These are phyloP conservation scores for Apocrypta bakeri DNA, from an alignment of 1,140 invertebrate species.

Conservation along the genomic window DNA sequence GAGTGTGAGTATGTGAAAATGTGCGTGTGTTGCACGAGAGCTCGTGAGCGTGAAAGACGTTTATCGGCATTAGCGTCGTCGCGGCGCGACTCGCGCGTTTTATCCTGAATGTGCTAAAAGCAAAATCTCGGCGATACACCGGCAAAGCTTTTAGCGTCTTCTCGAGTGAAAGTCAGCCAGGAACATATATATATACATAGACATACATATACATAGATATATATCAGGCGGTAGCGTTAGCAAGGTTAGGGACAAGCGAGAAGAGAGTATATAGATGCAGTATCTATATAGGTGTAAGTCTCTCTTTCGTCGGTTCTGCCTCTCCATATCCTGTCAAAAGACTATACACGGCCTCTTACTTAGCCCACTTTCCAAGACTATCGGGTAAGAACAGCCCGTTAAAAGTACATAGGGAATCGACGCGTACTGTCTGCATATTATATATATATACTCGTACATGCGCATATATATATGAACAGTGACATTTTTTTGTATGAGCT, in stretches of 20 bases:
- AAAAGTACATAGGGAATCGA: neutral
- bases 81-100: conserved; percentile 60
- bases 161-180: conserved; percentile 69
- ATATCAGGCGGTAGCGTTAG: conserved; percentile 48
- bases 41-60: conserved; percentile 50
- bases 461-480: neutral
- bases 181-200: conserved; percentile 24
- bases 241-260: conserved; percentile 57
- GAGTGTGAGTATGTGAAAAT: neutral
- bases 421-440: too few relatives aligned
- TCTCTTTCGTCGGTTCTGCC: neutral
- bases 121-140: conserved; percentile 73
- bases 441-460: too few relatives aligned
- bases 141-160: conserved; percentile 73
- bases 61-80: conserved; percentile 66
- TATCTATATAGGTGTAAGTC: neutral
- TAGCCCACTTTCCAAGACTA: conserved; percentile 38
- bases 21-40: neutral
- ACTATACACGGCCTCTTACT: conserved; percentile 34
- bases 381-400: neutral
- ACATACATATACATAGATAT: neutral
- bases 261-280: conserved; percentile 10
- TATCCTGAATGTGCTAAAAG: conserved; percentile 74
- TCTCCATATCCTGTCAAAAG: neutral
- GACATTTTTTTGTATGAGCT: too few relatives aligned